These are phyloP conservation scores for Euzophera pinguis DNA, from an alignment of 2,888 invertebrate species.

Conservation along the genomic window DNA sequence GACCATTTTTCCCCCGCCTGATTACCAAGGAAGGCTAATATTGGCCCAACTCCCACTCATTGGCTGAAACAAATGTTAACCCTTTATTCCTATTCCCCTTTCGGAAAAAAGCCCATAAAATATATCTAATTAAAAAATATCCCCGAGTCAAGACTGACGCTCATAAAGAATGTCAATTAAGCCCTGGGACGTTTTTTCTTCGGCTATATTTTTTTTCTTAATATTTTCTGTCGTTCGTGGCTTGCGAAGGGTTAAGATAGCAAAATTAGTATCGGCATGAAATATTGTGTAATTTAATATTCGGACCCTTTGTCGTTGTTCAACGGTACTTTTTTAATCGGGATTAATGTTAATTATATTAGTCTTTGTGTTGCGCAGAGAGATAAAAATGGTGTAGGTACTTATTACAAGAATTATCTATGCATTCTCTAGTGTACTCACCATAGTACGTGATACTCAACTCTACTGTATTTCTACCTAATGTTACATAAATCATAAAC, in stretches of 20 bases:
- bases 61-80: slow-evolving; percentile 77
- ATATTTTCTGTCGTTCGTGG: slow-evolving; percentile 73
- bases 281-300: slow-evolving; percentile 79
- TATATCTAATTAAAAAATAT: slow-evolving; percentile 82
- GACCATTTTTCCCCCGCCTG: slow-evolving; percentile 77
- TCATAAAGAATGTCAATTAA: slow-evolving; percentile 81
- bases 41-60: slow-evolving; percentile 64
- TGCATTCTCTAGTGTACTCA: too few species aligned
- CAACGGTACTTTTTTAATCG: slow-evolving; percentile 29
- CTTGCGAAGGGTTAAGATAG: slow-evolving; percentile 76
- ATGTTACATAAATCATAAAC: too few species aligned
- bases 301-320: slow-evolving; percentile 37
- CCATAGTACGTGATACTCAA: too few species aligned
- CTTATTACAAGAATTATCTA: too few species aligned
- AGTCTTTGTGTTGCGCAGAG: slow-evolving; percentile 7
- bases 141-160: slow-evolving; percentile 77
- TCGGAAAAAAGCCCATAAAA: slow-evolving; percentile 79
- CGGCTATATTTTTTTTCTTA: slow-evolving; percentile 55
- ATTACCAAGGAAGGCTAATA: slow-evolving; percentile 77
- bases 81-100: slow-evolving; percentile 74
- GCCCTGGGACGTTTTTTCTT: slow-evolving; percentile 67
- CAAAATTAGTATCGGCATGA: slow-evolving; percentile 79
- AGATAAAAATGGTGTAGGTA: background rate
- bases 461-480: too few species aligned
- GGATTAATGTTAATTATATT: slow-evolving; percentile 28